Evolutionary conservation across 2,888 invertebrate genomes (phyloP).

Genomic region (Nomada fabriciana): DNA sequence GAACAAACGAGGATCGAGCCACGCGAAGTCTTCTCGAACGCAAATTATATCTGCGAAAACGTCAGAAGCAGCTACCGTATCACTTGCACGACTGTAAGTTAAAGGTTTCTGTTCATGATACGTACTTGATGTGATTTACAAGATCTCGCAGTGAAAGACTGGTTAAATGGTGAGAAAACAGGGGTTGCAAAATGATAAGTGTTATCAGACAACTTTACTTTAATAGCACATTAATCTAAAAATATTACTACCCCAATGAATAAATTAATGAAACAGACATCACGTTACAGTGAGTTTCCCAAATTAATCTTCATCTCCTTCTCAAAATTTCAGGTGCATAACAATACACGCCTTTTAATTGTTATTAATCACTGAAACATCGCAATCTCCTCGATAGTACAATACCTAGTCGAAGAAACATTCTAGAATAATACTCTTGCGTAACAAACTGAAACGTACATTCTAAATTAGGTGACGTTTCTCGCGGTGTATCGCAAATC

Average conservation of each 20-base stretch:
- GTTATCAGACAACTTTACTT: no score
- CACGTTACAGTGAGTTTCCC: no score
- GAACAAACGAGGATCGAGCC: slow-evolving; percentile 67
- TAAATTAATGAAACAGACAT: no score
- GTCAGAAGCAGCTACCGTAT: slow-evolving; percentile 48
- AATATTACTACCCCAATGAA: no score
- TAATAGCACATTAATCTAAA: no score
- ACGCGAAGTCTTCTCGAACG: slow-evolving; percentile 34
- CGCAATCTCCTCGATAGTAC: no score
- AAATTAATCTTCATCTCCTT: no score
- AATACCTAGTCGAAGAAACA: no score
- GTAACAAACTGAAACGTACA: not conserved
- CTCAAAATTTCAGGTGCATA: no score
- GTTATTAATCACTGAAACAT: no score
- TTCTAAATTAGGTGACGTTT: not conserved
- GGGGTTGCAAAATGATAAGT: not conserved
- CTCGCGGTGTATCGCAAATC: slow-evolving; percentile 1
- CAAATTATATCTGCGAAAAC: slow-evolving; percentile 57
- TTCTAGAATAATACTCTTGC: not conserved
- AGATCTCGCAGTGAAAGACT: not conserved
- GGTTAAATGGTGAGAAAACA: not conserved
- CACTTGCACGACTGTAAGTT: slow-evolving; percentile 22
- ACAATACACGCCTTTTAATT: no score
- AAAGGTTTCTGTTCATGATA: slow-evolving; percentile 13
- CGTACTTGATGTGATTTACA: slow-evolving; percentile 4